phyloP scores from a whole-genome alignment of 2,888 invertebrate genomes.

The Lasioglossum lativentre region DNA sequence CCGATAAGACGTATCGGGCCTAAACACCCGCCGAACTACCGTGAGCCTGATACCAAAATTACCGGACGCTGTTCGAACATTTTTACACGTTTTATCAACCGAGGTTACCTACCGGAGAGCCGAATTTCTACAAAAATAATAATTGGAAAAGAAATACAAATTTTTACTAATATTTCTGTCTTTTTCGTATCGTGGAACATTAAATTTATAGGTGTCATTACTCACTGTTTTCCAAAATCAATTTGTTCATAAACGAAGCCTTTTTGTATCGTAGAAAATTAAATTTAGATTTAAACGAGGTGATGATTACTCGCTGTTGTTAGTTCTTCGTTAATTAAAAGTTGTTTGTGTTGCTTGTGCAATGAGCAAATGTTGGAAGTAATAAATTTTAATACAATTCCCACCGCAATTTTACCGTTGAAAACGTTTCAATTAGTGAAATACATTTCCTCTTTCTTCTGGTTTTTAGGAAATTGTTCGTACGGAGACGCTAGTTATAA shows the following conservation, averaged over 20 bases:
- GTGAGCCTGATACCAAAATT: conserved; percentile 15
- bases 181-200: too few relatives aligned
- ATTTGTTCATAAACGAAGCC: too few relatives aligned
- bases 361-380: too few relatives aligned
- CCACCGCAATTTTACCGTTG: too few relatives aligned
- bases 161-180: too few relatives aligned
- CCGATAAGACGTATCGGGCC: conserved; percentile 33
- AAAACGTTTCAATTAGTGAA: neutral
- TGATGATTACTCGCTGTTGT: neutral
- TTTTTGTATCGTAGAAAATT: too few relatives aligned
- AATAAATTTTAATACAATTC: too few relatives aligned
- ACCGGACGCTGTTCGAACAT: neutral
- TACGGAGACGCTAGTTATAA: neutral
- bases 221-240: too few relatives aligned
- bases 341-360: neutral
- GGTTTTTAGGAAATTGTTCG: neutral
- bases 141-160: neutral
- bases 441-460: neutral
- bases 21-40: neutral
- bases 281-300: too few relatives aligned
- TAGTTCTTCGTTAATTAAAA: neutral
- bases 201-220: too few relatives aligned
- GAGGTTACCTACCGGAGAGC: neutral
- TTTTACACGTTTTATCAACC: neutral
- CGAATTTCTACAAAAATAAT: neutral